Conservation (phyloP, 2,113 vertebrate species). For the Campylomormyrus tamandua region DNA sequence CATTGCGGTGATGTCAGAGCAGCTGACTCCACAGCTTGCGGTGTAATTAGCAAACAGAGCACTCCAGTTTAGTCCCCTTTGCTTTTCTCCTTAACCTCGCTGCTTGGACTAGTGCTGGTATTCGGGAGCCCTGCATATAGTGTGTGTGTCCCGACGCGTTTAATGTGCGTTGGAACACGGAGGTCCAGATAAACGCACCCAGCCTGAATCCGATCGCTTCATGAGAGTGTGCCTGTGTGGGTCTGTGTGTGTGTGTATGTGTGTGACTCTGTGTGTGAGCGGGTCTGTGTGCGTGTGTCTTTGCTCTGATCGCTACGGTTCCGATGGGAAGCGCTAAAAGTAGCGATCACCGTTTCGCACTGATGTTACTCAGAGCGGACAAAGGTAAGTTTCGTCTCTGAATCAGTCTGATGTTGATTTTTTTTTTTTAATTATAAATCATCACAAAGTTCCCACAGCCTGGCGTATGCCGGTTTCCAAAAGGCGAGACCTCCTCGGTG, state of each 20-base stretch:
- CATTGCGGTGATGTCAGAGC: constrained; percentile 86
- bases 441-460: background rate
- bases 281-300: constrained; percentile 13
- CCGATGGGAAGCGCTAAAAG: constrained; percentile 38
- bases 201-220: constrained; percentile 16
- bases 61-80: constrained; percentile 55
- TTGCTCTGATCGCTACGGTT: constrained; percentile 20
- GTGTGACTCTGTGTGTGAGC: background rate
- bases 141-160: constrained; percentile 11
- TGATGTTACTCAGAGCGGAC: constrained; percentile 31
- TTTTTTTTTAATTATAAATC: background rate
- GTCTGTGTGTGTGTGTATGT: constrained; percentile 12
- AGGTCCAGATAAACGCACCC: constrained; percentile 38
- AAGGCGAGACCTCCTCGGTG: background rate
- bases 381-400: constrained; percentile 15
- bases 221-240: constrained; percentile 13
- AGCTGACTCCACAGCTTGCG: constrained; percentile 92
- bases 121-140: constrained; percentile 5
- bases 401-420: background rate
- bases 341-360: constrained; percentile 26
- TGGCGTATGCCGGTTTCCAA: background rate
- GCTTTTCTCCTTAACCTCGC: constrained; percentile 41
- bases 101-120: constrained; percentile 37
- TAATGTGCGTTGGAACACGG: constrained; percentile 25
- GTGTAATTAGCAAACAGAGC: constrained; percentile 84